phyloP scores from a whole-genome alignment of 1,140 invertebrate species.

The Camponotus pennsylvanicus region DNA sequence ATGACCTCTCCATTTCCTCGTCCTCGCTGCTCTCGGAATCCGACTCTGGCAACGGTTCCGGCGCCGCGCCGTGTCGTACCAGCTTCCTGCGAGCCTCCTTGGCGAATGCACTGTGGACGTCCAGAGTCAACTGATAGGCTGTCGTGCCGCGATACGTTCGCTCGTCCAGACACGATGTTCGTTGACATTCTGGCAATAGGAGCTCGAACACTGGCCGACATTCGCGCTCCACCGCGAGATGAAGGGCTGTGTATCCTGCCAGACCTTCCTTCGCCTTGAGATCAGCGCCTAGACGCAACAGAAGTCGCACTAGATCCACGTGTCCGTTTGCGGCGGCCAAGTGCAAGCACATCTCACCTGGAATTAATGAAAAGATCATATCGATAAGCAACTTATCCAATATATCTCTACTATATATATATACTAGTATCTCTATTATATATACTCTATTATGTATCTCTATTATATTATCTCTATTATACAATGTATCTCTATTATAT shows the following conservation, averaged over 20 bases:
- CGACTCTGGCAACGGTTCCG: slow-evolving; percentile 81
- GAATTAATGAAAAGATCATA: slow-evolving; percentile 82
- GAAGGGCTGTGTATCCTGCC: slow-evolving; percentile 92
- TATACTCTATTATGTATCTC: too few relatives aligned
- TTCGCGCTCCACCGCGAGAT: slow-evolving; percentile 92
- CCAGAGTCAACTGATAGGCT: slow-evolving; percentile 88
- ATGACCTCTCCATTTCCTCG: slow-evolving; percentile 70
- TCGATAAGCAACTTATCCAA: background rate
- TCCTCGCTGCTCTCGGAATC: slow-evolving; percentile 84
- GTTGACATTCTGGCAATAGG: slow-evolving; percentile 88
- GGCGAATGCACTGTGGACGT: slow-evolving; percentile 83
- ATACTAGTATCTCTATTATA: too few relatives aligned
- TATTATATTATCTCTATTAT: too few relatives aligned
- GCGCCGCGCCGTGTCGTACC: slow-evolving; percentile 82
- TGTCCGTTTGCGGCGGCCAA: slow-evolving; percentile 91
- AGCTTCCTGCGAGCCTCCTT: slow-evolving; percentile 78
- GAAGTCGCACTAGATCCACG: slow-evolving; percentile 90
- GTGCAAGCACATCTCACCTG: slow-evolving; percentile 95
- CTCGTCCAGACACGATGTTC: slow-evolving; percentile 85
- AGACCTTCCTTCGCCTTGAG: slow-evolving; percentile 93
- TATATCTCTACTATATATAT: background rate
- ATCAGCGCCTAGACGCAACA: slow-evolving; percentile 92
- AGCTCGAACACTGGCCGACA: slow-evolving; percentile 89
- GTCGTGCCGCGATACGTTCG: slow-evolving; percentile 89
- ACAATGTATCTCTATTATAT: background rate